Percentiles rank a stretch among this genome's conserved stretches.
Conservation (phyloP, 2,797 vertebrate species). For the Sebastolobus alascanus region DNA sequence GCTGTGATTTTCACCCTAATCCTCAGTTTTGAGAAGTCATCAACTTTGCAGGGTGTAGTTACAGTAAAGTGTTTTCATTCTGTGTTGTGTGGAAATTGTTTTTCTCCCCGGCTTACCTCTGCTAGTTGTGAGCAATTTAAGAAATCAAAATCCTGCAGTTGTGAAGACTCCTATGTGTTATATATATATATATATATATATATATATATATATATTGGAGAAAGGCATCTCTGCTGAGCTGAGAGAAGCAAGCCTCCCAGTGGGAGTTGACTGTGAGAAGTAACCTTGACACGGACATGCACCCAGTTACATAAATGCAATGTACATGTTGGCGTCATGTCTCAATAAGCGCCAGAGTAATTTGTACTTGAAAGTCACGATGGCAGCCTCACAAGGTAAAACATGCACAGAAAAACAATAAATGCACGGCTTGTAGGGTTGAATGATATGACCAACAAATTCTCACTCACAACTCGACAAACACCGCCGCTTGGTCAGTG, state of each 20-base stretch:
- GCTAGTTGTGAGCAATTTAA: slow-evolving; percentile 47
- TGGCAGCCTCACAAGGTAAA: neutral
- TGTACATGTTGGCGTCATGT: neutral
- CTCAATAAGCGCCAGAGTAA: neutral
- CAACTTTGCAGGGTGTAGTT: slow-evolving; percentile 65
- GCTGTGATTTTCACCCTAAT: slow-evolving; percentile 61
- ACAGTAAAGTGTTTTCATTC: slow-evolving; percentile 64
- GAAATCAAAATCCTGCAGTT: slow-evolving; percentile 47
- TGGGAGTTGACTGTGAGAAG: neutral
- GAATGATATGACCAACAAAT: no score
- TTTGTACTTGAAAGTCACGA: neutral
- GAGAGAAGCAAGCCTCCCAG: neutral
- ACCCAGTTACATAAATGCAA: neutral
- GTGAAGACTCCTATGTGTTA: slow-evolving; percentile 28
- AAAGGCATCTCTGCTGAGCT: slow-evolving; percentile 18
- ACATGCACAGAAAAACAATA: neutral
- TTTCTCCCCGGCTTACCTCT: slow-evolving; percentile 44
- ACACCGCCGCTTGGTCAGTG: no score
- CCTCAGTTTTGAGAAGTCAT: slow-evolving; percentile 72
- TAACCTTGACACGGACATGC: neutral
- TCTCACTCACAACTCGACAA: no score
- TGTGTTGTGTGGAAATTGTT: slow-evolving; percentile 62
- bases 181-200: neutral
- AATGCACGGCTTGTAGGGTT: neutral
- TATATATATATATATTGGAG: neutral